Evolutionary conservation across 2,113 vertebrate genomes (phyloP), one percentile per base, ranked within the genome.

Genomic region (Dermatemys mawii): DNA sequence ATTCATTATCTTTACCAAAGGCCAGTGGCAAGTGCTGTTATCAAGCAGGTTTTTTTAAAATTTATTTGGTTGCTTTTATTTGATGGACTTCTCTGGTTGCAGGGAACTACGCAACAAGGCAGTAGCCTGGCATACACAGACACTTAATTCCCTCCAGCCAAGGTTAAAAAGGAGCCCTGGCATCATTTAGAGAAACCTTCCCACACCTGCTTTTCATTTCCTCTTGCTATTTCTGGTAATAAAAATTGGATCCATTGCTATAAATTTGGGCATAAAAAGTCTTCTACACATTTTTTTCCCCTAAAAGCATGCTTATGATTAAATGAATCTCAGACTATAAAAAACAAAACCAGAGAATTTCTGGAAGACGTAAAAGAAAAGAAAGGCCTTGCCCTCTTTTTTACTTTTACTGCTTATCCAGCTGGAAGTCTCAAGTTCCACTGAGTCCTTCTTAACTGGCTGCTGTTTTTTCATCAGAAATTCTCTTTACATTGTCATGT

Each of bases 181-280:
- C 97, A 97, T 96, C 11, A 5, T 97, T 98, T 97, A 97, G 93
- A 96, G 89, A 97, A 98, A 93, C 97, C 95, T 98, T 96, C 76
- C 95, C 88, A 93, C 98, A 98, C 98, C 98, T 98, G 98, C 90
- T 98, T 98, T 98, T 98, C 93, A 98, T 98, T 98, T 98, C 98
- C 98, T 97, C 96, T 96, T 89, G 96, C 97, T 98, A 97, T 98
- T 98, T 98, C 95, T 98, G 96, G 98, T 98, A 96, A 97, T 97
- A 97, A 98, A 97, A 97, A 97, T 94, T 98, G 97, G 97, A 97
- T 96, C 92, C 82, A 82, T 92, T 96, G 93, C 95, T 94, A 70
- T 78, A 94, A 95, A 97, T 97, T 98, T 96, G 93, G 93, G 94
- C 89, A 90, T 95, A 96, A 94, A 97, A 97, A 89, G 89, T 95